These are phyloP conservation scores for Penaeus japonicus DNA, from an alignment of 1,140 invertebrate species.

Conservation along the genomic window DNA sequence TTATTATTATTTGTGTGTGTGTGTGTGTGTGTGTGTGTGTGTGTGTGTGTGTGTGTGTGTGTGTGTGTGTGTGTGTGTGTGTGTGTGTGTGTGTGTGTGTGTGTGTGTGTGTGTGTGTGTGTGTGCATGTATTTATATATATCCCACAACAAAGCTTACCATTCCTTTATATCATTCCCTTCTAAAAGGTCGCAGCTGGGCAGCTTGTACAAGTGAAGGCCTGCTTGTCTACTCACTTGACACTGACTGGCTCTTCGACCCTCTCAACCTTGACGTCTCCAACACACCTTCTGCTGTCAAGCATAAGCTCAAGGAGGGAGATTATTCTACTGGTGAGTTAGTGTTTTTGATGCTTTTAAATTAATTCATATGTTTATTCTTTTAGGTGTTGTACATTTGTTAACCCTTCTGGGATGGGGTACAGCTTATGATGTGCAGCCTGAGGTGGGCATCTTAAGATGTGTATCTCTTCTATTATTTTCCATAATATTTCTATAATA, in stretches of 20 bases:
- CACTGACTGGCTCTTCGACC: slow-evolving; percentile 80
- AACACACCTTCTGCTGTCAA: slow-evolving; percentile 81
- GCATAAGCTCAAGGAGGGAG: slow-evolving; percentile 70
- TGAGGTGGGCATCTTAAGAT: no score
- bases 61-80: neutral
- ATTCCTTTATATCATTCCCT: slow-evolving; percentile 13
- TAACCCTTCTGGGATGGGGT: no score
- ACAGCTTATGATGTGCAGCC: no score
- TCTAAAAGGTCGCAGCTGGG: slow-evolving; percentile 77
- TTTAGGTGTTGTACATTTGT: no score
- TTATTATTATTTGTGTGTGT: neutral
- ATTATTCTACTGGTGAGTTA: slow-evolving; percentile 71
- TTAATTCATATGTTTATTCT: slow-evolving; percentile 27
- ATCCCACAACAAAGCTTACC: neutral
- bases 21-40: slow-evolving; percentile 27
- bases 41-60: slow-evolving; percentile 14
- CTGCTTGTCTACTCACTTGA: slow-evolving; percentile 90
- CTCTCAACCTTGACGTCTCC: slow-evolving; percentile 81
- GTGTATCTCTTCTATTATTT: no score
- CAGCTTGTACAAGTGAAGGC: slow-evolving; percentile 92
- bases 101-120: neutral
- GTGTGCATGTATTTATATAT: slow-evolving; percentile 1
- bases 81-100: neutral
- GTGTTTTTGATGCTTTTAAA: neutral
- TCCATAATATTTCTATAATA: no score